Percentiles rank a stretch among this genome's conserved stretches.
Conservation (phyloP, 1,140 invertebrate species). For the Brachionus rotundiformis region DNA sequence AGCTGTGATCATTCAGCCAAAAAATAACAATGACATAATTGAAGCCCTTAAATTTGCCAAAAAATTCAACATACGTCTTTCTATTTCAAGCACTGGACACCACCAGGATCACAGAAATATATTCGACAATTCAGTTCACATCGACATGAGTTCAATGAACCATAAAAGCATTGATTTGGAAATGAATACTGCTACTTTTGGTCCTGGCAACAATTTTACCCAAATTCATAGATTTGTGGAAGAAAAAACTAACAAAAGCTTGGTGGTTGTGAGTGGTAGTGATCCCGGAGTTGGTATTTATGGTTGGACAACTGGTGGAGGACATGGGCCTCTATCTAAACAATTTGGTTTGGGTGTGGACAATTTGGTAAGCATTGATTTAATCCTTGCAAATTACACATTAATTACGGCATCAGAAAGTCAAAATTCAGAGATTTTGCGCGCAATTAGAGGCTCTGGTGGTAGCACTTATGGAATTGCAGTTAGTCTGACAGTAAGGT, state of each 20-base stretch:
- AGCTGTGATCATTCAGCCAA: slow-evolving; percentile 27
- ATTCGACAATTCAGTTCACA: slow-evolving; percentile 11
- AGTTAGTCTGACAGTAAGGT: slow-evolving; percentile 53
- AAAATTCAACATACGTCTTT: slow-evolving; percentile 9
- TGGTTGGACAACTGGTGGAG: slow-evolving; percentile 57
- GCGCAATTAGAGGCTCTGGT: slow-evolving; percentile 57
- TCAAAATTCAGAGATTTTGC: slow-evolving; percentile 55
- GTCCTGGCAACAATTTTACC: slow-evolving; percentile 6
- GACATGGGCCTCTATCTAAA: slow-evolving; percentile 55
- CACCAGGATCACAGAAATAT: slow-evolving; percentile 7
- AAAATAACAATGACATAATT: slow-evolving; percentile 7
- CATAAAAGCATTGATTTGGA: slow-evolving; percentile 15
- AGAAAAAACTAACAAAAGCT: slow-evolving; percentile 53
- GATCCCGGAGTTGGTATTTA: slow-evolving; percentile 55
- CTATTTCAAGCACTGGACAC: neutral
- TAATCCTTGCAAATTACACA: slow-evolving; percentile 54
- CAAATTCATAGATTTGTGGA: slow-evolving; percentile 41
- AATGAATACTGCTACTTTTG: neutral
- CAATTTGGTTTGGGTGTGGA: slow-evolving; percentile 56
- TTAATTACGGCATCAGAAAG: neutral
- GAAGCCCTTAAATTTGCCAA: slow-evolving; percentile 24
- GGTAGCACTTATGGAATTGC: slow-evolving; percentile 56
- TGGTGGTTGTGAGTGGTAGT: slow-evolving; percentile 54
- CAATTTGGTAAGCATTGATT: slow-evolving; percentile 54
- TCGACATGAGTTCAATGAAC: slow-evolving; percentile 33